phyloP scores from a whole-genome alignment of 1,140 invertebrate genomes.

The Rhyacophila brunnea region DNA sequence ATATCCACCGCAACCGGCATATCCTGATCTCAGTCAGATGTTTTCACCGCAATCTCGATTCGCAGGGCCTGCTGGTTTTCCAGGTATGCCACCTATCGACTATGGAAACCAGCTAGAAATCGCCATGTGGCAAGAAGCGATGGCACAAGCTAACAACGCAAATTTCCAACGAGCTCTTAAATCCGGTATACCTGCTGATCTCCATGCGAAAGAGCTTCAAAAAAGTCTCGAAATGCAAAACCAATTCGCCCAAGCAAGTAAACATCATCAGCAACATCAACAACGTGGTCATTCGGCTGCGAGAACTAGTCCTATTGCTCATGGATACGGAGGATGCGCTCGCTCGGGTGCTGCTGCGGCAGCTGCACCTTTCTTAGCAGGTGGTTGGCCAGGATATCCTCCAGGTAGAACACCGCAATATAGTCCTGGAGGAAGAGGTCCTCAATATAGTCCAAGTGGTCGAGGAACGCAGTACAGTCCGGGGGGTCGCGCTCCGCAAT shows the following conservation, averaged over 20 bases:
- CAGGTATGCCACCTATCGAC: conserved; percentile 52
- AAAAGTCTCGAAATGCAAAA: conserved; percentile 48
- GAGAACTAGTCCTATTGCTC: conserved; percentile 29
- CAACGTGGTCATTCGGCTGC: conserved; percentile 34
- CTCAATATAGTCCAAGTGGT: conserved; percentile 35
- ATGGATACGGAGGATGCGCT: conserved; percentile 21
- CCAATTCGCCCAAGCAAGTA: conserved; percentile 49
- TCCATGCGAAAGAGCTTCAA: conserved; percentile 43
- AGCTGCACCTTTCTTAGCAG: background rate
- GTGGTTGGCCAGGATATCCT: background rate
- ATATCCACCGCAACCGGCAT: conserved; percentile 45
- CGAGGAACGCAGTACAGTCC: conserved; percentile 34
- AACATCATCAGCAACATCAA: conserved; percentile 43
- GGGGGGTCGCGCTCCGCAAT: conserved; percentile 16
- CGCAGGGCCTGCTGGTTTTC: conserved; percentile 47
- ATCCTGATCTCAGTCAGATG: conserved; percentile 53
- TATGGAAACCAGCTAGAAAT: conserved; percentile 63
- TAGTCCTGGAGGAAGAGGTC: conserved; percentile 33
- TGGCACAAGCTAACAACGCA: conserved; percentile 53
- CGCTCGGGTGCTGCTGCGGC: conserved; percentile 7
- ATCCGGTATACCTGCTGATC: conserved; percentile 35
- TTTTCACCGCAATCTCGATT: conserved; percentile 47
- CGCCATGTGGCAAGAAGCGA: conserved; percentile 66
- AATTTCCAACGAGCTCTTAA: conserved; percentile 43
- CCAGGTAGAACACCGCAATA: conserved; percentile 11